Conservation (phyloP, 1,140 invertebrate species). For the Agrypnia vestita region DNA sequence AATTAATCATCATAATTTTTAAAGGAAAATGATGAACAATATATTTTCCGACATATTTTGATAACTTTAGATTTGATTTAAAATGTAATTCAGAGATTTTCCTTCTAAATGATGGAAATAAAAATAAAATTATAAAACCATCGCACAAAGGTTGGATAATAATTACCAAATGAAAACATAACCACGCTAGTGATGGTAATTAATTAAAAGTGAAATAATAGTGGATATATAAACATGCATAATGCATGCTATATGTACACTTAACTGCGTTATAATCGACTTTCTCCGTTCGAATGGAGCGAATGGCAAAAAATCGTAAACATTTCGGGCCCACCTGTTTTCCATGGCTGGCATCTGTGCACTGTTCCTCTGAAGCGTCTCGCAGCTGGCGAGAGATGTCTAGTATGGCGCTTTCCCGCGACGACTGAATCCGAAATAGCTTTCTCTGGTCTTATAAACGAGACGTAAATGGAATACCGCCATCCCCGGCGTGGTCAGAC, state of each 20-base stretch:
- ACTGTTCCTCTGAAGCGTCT: conserved; percentile 11
- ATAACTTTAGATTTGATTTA: too few relatives aligned
- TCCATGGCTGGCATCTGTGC: conserved; percentile 41
- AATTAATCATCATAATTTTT: too few relatives aligned
- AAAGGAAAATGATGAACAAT: too few relatives aligned
- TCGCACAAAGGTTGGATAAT: neutral
- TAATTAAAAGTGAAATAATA: neutral
- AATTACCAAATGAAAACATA: conserved; percentile 6
- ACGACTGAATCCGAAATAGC: conserved; percentile 51
- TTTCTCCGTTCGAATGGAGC: conserved; percentile 50
- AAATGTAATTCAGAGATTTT: too few relatives aligned
- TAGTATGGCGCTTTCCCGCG: conserved; percentile 45
- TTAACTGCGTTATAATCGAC: conserved; percentile 33
- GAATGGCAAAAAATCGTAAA: conserved; percentile 32
- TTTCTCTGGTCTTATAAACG: conserved; percentile 59
- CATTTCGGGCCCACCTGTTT: conserved; percentile 50
- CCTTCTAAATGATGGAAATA: too few relatives aligned
- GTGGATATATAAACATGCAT: neutral
- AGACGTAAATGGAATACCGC: conserved; percentile 45
- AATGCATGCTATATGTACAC: conserved; percentile 10
- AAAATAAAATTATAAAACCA: neutral
- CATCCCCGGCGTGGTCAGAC: conserved; percentile 40
- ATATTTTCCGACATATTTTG: too few relatives aligned
- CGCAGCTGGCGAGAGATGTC: conserved; percentile 34
- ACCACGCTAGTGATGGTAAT: neutral